Percentiles rank a stretch among this genome's conserved stretches.
These are phyloP conservation scores for Clavelina lepadiformis DNA, from an alignment of 23 tunicate genomes.

Conservation along the genomic window DNA sequence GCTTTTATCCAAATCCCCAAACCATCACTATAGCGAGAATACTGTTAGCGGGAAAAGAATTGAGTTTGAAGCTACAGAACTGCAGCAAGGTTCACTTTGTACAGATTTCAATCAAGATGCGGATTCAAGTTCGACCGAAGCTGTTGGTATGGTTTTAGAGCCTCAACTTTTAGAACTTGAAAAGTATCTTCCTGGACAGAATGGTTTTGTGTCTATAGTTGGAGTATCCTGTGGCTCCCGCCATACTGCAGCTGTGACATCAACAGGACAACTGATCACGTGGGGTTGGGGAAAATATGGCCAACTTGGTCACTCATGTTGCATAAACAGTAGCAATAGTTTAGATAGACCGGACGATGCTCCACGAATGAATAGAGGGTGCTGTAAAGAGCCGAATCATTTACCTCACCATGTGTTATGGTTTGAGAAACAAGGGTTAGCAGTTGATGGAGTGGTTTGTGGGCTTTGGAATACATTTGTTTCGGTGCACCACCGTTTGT, in stretches of 20 bases:
- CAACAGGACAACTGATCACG: constrained; percentile 38
- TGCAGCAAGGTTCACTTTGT: no score
- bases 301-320: constrained; percentile 61
- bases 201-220: constrained; percentile 33
- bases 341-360: no score
- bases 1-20: no score
- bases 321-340: neutral
- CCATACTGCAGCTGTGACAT: constrained; percentile 52
- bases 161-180: constrained; percentile 71
- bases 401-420: neutral
- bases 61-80: no score
- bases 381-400: neutral
- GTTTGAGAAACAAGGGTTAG: neutral
- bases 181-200: neutral
- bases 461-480: constrained; percentile 25
- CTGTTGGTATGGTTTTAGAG: constrained; percentile 28
- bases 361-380: no score
- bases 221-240: constrained; percentile 62
- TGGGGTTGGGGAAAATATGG: constrained; percentile 95
- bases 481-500: no score
- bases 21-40: no score
- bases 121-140: no score
- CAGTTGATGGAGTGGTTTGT: constrained; percentile 1
- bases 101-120: no score
- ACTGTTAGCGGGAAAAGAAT: no score